Conservation (phyloP, 2,113 vertebrate species). For the Clupea harengus region DNA sequence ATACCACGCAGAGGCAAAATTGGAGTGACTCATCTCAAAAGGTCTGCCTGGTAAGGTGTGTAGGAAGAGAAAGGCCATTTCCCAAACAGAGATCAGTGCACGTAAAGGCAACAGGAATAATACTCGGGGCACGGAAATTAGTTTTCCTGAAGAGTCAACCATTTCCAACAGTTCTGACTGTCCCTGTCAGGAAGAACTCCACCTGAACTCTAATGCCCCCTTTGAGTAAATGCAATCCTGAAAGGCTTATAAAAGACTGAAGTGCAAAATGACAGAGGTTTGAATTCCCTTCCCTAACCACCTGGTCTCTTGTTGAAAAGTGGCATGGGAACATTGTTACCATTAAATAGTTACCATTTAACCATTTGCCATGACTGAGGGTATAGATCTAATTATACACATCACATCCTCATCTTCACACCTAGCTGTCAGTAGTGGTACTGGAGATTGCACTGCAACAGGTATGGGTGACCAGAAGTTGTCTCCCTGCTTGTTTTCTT, state of each 20-base stretch:
- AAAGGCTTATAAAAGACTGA: not conserved
- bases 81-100: not conserved
- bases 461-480: no score
- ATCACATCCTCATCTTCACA: not conserved
- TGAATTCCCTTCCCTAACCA: not conserved
- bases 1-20: not conserved
- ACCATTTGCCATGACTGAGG: not conserved
- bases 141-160: not conserved
- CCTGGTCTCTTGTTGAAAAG: not conserved
- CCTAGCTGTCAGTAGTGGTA: not conserved
- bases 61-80: not conserved
- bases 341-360: not conserved
- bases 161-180: not conserved
- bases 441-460: not conserved
- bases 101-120: not conserved
- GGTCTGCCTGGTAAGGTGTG: not conserved
- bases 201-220: not conserved
- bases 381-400: not conserved
- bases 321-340: not conserved
- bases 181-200: not conserved
- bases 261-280: not conserved
- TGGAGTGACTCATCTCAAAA: not conserved
- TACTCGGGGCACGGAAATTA: not conserved
- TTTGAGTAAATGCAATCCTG: not conserved
- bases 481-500: no score